Evolutionary conservation across 2,113 vertebrate genomes (phyloP).

Genomic region (Crotophaga sulcirostris): DNA sequence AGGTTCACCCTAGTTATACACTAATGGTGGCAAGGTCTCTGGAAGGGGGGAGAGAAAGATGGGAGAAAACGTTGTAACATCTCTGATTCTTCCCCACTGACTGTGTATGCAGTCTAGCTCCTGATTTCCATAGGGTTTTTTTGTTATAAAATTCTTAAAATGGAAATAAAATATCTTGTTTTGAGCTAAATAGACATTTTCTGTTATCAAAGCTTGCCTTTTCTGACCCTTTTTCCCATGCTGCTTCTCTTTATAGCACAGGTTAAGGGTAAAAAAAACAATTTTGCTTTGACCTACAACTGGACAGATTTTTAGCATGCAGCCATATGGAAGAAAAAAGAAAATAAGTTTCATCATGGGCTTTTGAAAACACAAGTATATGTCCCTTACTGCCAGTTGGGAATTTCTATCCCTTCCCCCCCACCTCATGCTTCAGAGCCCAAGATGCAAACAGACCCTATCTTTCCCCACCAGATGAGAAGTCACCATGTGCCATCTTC

Average conservation of each 20-base stretch:
- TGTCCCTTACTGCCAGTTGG: neutral
- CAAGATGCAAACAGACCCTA: neutral
- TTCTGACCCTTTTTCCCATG: neutral
- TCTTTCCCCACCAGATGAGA: fast-evolving
- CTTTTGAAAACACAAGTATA: neutral
- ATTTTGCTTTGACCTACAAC: neutral
- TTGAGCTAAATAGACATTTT: neutral
- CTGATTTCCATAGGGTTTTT: neutral
- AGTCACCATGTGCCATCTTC: fast-evolving
- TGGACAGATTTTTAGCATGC: neutral
- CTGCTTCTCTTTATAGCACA: neutral
- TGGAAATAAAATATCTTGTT: fast-evolving
- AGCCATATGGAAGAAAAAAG: neutral
- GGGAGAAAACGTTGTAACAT: neutral
- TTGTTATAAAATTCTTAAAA: neutral
- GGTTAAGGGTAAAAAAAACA: neutral
- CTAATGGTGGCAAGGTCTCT: fast-evolving
- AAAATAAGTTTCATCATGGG: neutral
- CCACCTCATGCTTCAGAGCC: neutral
- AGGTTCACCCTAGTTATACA: neutral
- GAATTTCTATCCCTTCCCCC: neutral
- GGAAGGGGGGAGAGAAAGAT: fast-evolving
- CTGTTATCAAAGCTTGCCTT: neutral
- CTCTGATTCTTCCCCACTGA: neutral
- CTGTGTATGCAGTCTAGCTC: neutral